Evolutionary conservation across 2,113 vertebrate species (phyloP), one percentile per base, ranked within the genome.

Genomic region (Perca fluviatilis): DNA sequence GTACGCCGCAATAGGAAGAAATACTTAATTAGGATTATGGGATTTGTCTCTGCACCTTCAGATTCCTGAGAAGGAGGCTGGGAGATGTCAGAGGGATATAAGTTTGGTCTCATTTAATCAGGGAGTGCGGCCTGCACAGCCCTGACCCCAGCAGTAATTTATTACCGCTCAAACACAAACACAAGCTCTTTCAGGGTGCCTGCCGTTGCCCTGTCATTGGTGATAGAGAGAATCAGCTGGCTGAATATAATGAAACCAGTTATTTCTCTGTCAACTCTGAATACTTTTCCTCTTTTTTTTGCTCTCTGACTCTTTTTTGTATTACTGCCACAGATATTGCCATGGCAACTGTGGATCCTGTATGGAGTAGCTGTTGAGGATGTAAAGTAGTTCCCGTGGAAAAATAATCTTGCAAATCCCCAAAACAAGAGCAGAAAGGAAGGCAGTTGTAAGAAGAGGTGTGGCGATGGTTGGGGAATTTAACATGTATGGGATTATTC

Each of bases 281-380:
- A 91, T 79, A 81, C 85, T 75, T 91, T 92, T 83, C 21, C 68
- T 54, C 57, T 16, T 21, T 53, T 56, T 63, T 67, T 71, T 50
- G n/a, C 74, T 27, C 61, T 12, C 27, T 49, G 61, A 47, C 43
- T 54, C 23, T 10, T 30, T 67, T 12, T 67, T 27, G 3, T 46
- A 77, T 64, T 79, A 8, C 72, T 54, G 25, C 80, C 85, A 82
- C 83, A 83, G 83, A 88, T 85, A 92, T 95, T 89, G 84, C 92
- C 93, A 95, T 95, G 94, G 94, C 93, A 95, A 95, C 94, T 83
- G 91, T 92, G 85, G 82, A 87, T 90, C 85, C 88, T 89, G 88
- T 85, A 64, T 72, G 88, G 85, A 86, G 89, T 76, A 79, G 86
- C 89, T 86, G 90, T 87, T 81, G 80, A 87, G 84, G 90, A 86